These are phyloP conservation scores for Dermolepida albohirtum DNA, from an alignment of 2,888 invertebrate genomes.

Conservation along the genomic window DNA sequence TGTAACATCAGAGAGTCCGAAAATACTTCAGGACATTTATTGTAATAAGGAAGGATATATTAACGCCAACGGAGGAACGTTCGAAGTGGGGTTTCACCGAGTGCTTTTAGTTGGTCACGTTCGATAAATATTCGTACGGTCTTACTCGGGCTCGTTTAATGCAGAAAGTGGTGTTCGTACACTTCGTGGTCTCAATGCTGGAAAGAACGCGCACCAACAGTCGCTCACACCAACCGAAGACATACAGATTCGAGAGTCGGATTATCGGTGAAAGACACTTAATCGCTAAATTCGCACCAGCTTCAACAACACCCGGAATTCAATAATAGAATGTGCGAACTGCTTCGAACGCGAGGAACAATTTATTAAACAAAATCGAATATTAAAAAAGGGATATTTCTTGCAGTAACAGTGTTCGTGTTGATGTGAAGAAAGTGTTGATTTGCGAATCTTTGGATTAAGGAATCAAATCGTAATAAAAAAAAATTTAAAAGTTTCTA, in stretches of 20 bases:
- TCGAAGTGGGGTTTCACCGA: conserved; percentile 41
- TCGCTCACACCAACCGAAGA: conserved; percentile 19
- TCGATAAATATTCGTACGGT: conserved; percentile 9
- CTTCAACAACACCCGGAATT: background rate
- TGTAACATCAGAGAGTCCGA: conserved; percentile 30
- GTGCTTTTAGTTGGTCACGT: conserved; percentile 10
- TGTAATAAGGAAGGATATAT: conserved; percentile 54
- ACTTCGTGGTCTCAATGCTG: conserved; percentile 4
- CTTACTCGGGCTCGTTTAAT: conserved; percentile 10
- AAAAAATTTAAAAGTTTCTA: too few species aligned
- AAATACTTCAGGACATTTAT: conserved; percentile 34
- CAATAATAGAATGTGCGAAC: conserved; percentile 11
- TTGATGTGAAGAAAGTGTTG: too few species aligned
- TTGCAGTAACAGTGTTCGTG: too few species aligned
- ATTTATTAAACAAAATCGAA: too few species aligned
- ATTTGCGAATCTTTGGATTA: too few species aligned
- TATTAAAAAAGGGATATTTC: too few species aligned
- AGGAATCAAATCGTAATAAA: too few species aligned
- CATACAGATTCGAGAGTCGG: conserved; percentile 18
- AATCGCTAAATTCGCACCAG: conserved; percentile 12
- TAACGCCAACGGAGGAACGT: conserved; percentile 29
- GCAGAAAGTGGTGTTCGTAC: conserved; percentile 39
- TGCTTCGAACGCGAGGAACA: background rate
- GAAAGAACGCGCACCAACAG: background rate
- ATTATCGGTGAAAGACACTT: conserved; percentile 11